These are phyloP conservation scores for Caenorhabditis brenneri DNA, from an alignment of 1,140 invertebrate species.

Conservation along the genomic window DNA sequence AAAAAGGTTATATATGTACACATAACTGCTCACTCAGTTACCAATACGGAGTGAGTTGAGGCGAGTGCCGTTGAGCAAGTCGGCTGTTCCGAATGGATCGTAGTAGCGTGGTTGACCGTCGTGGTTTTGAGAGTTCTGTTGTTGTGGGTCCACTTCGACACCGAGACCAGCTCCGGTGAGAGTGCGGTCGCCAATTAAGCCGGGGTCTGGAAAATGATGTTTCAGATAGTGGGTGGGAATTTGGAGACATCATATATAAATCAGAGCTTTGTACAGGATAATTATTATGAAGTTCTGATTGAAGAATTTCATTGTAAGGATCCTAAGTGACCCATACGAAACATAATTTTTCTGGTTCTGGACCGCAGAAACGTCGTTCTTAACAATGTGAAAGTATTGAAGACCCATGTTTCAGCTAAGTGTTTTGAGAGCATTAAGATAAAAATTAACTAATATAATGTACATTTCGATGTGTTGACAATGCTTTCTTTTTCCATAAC, in stretches of 20 bases:
- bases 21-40: neutral
- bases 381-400: no score
- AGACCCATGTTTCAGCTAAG: no score
- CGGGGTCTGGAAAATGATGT: slow-evolving; percentile 11
- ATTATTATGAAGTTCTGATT: no score
- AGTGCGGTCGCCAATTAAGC: slow-evolving; percentile 7
- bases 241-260: neutral
- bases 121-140: neutral
- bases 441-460: no score
- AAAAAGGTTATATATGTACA: neutral
- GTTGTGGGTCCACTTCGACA: neutral
- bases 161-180: neutral
- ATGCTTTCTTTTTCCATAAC: no score
- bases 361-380: no score
- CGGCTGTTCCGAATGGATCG: slow-evolving; percentile 46
- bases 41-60: slow-evolving; percentile 33
- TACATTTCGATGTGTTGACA: no score
- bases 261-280: no score
- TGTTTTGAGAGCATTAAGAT: no score
- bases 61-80: slow-evolving; percentile 4
- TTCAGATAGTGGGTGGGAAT: neutral
- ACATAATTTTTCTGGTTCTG: no score
- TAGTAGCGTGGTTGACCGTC: slow-evolving; percentile 41
- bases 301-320: no score
- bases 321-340: no score